Conservation (phyloP, 2,888 invertebrate species). For the Agrypnus murinus region DNA sequence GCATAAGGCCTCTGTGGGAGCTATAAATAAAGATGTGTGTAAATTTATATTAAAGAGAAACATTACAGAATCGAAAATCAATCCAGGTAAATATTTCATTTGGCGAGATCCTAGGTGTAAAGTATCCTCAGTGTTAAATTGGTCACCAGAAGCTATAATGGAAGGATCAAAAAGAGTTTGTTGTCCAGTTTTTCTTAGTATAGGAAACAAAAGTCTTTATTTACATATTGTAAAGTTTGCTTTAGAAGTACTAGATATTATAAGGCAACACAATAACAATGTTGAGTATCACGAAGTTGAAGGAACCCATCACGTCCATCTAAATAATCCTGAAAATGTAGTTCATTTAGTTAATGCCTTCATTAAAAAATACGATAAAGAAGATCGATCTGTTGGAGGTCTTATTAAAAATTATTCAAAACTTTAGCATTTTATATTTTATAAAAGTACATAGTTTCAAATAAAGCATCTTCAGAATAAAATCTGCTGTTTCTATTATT, state of each 20-base stretch:
- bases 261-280: slow-evolving; percentile 26
- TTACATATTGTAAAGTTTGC: not conserved
- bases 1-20: slow-evolving; percentile 73
- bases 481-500: too few relatives aligned
- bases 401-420: too few relatives aligned
- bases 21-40: slow-evolving; percentile 74
- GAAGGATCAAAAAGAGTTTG: slow-evolving; percentile 13
- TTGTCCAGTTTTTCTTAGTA: slow-evolving; percentile 34
- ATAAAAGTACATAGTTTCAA: too few relatives aligned
- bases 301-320: slow-evolving; percentile 52
- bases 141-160: slow-evolving; percentile 3
- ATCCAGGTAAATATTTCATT: slow-evolving; percentile 77
- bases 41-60: slow-evolving; percentile 75
- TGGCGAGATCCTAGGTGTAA: slow-evolving; percentile 78
- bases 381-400: slow-evolving; percentile 17
- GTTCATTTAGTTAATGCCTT: slow-evolving; percentile 40
- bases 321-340: slow-evolving; percentile 47
- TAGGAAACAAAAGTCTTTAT: slow-evolving; percentile 1
- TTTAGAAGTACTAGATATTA: slow-evolving; percentile 7
- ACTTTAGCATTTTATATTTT: too few relatives aligned
- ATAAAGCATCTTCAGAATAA: too few relatives aligned
- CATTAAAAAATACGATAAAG: slow-evolving; percentile 62
- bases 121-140: slow-evolving; percentile 71
- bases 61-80: slow-evolving; percentile 71
- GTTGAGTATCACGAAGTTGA: slow-evolving; percentile 26